A percentile compares a stretch with the other conserved stretches of the same genome.
These are phyloP conservation scores for Corbicula japonica DNA, from an alignment of 2,888 invertebrate species.

Conservation along the genomic window DNA sequence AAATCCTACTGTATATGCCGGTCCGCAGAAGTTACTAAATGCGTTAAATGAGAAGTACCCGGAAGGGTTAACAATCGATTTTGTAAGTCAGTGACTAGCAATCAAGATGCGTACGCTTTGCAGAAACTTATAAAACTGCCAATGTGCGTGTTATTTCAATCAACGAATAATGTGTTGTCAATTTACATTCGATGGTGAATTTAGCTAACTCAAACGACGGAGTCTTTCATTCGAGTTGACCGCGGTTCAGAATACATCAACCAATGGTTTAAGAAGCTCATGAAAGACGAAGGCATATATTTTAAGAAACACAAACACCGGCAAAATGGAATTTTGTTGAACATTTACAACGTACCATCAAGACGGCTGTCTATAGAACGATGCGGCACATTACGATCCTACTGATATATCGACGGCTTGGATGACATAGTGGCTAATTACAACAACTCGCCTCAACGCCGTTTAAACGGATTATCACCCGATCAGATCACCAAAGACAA, in stretches of 20 bases:
- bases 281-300: too few species aligned
- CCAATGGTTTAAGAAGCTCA: too few species aligned
- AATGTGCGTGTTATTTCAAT: slow-evolving; percentile 21
- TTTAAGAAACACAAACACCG: slow-evolving; percentile 31
- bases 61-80: slow-evolving; percentile 8
- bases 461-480: slow-evolving; percentile 40
- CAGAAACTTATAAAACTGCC: slow-evolving; percentile 33
- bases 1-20: slow-evolving; percentile 30
- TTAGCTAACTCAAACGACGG: slow-evolving; percentile 32
- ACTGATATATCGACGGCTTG: slow-evolving; percentile 33
- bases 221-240: slow-evolving; percentile 22
- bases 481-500: slow-evolving; percentile 35
- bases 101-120: slow-evolving; percentile 34
- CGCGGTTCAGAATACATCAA: slow-evolving; percentile 40
- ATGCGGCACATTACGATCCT: slow-evolving; percentile 34
- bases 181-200: slow-evolving; percentile 33
- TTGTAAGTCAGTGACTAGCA: slow-evolving; percentile 18
- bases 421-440: slow-evolving; percentile 26
- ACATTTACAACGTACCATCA: slow-evolving; percentile 30
- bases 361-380: slow-evolving; percentile 17
- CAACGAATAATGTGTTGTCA: slow-evolving; percentile 13
- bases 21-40: slow-evolving; percentile 20
- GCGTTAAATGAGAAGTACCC: slow-evolving; percentile 16
- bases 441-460: slow-evolving; percentile 37
- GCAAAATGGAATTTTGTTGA: slow-evolving; percentile 32